A percentile compares a stretch with the other conserved stretches of the same genome.
Evolutionary conservation across 1,140 invertebrate genomes (phyloP).

Genomic region (Ephestia elutella): DNA sequence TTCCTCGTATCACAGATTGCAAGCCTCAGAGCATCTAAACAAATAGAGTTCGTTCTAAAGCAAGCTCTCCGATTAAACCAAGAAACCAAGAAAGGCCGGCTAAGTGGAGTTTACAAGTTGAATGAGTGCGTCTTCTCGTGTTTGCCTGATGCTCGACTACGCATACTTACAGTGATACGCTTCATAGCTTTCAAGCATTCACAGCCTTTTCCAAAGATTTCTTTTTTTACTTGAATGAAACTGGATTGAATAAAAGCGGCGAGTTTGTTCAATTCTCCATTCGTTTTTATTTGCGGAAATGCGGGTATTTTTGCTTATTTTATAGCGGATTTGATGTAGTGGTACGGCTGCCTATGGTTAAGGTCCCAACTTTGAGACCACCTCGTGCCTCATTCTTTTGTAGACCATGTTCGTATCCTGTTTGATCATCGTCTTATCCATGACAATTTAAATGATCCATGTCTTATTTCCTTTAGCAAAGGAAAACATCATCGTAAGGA

Average conservation of each 20-base stretch:
- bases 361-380: too few relatives aligned
- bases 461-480: too few relatives aligned
- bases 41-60: not conserved
- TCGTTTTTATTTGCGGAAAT: conserved; percentile 16
- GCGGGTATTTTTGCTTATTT: too few relatives aligned
- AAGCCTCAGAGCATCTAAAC: not conserved
- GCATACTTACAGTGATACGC: conserved; percentile 48
- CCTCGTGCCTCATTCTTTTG: too few relatives aligned
- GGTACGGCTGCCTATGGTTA: too few relatives aligned
- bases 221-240: conserved; percentile 26
- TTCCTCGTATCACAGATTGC: not conserved
- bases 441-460: too few relatives aligned
- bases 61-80: conserved; percentile 35
- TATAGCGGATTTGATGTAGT: too few relatives aligned
- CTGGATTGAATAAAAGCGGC: conserved; percentile 18
- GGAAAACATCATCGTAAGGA: too few relatives aligned
- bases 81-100: conserved; percentile 30
- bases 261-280: conserved; percentile 26
- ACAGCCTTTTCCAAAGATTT: conserved; percentile 10
- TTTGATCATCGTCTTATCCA: too few relatives aligned
- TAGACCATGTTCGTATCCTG: too few relatives aligned
- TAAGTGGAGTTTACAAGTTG: conserved; percentile 37
- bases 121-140: conserved; percentile 52
- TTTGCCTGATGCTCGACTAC: conserved; percentile 41
- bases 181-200: conserved; percentile 20